Percentiles rank a stretch among this genome's conserved stretches.
Conservation (phyloP, 2,888 invertebrate species). For the Megamerina dolium region DNA sequence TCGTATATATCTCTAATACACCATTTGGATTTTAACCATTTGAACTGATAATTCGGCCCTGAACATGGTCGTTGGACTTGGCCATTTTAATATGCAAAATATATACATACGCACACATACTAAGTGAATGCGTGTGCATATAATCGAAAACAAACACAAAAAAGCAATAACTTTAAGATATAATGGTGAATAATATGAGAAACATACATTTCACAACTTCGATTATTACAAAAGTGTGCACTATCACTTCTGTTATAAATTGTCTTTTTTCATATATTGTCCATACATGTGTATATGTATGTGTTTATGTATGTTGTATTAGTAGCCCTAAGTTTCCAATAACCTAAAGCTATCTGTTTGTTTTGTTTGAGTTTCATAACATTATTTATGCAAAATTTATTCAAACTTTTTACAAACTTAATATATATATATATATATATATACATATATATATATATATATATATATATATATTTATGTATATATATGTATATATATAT, state of each 20-base stretch:
- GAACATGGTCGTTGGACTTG: constrained; percentile 40
- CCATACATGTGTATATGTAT: constrained; percentile 2
- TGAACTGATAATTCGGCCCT: constrained; percentile 27
- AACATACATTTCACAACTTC: constrained; percentile 27
- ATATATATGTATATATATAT: not conserved
- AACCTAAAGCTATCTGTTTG: constrained; percentile 12
- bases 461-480: not conserved
- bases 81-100: constrained; percentile 21
- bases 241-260: constrained; percentile 29
- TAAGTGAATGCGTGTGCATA: no score
- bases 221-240: constrained; percentile 24
- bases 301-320: constrained; percentile 7
- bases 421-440: not conserved
- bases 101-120: no score
- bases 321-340: constrained; percentile 20
- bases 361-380: constrained; percentile 31
- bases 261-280: constrained; percentile 13
- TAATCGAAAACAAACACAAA: no score
- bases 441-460: not conserved
- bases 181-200: no score
- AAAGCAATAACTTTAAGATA: no score
- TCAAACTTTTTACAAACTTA: constrained; percentile 12
- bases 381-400: constrained; percentile 25
- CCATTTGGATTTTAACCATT: not conserved
- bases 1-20: constrained; percentile 2